Evolutionary conservation across 2,113 vertebrate species (phyloP).

Genomic region (Phasianus colchicus): DNA sequence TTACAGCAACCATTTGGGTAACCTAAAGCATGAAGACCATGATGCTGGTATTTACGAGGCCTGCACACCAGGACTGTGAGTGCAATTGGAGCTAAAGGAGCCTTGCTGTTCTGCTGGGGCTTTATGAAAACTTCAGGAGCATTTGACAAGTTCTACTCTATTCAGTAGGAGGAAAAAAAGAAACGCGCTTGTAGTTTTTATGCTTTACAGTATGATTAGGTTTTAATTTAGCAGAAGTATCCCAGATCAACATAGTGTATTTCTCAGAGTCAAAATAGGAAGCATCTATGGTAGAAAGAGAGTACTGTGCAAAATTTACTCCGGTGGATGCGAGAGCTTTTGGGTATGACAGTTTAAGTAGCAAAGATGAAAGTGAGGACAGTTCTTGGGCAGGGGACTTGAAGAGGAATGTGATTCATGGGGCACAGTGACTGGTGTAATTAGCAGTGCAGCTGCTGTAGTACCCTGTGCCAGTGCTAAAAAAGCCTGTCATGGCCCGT

Average conservation of each 20-base stretch:
- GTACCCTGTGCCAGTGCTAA: background rate
- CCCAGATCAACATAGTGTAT: background rate
- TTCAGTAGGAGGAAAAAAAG: fast-evolving
- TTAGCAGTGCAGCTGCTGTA: background rate
- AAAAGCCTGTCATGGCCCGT: background rate
- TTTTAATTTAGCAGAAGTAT: background rate
- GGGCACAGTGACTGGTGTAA: background rate
- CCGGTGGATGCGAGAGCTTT: background rate
- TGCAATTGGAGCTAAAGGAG: background rate
- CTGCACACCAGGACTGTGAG: background rate
- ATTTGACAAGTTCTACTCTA: background rate
- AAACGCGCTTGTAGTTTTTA: background rate
- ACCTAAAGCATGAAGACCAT: background rate
- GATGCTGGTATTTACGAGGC: background rate
- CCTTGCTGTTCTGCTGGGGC: background rate
- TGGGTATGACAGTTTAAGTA: background rate
- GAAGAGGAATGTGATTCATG: constrained; percentile 35
- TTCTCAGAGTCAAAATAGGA: background rate
- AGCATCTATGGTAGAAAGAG: background rate
- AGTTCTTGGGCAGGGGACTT: constrained; percentile 23
- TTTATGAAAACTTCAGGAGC: background rate
- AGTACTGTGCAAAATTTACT: fast-evolving
- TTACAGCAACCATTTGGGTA: background rate
- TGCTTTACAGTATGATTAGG: background rate
- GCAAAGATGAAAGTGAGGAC: constrained; percentile 15